Conservation (phyloP, 2,113 vertebrate genomes). For the Alexandromys fortis region DNA sequence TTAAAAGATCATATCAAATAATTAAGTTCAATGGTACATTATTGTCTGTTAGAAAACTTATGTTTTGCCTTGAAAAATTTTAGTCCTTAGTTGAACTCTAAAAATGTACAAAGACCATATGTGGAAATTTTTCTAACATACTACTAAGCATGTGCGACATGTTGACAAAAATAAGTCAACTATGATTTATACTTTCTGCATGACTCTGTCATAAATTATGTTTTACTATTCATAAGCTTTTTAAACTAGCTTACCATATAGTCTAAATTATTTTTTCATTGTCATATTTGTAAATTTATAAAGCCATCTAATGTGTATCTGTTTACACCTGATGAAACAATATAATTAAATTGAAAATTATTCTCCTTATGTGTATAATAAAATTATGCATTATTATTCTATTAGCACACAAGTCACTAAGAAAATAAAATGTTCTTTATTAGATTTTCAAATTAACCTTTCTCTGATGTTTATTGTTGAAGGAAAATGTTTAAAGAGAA, state of each 20-base stretch:
- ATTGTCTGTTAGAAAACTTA: conserved; percentile 33
- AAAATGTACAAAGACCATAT: not conserved
- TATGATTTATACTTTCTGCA: conserved; percentile 35
- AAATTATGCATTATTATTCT: conserved; percentile 70
- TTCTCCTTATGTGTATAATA: conserved; percentile 31
- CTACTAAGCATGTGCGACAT: not conserved
- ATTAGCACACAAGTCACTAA: conserved; percentile 53
- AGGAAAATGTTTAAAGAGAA: conserved; percentile 18
- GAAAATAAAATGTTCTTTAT: conserved; percentile 57
- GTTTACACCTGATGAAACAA: conserved; percentile 65
- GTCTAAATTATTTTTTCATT: conserved; percentile 46
- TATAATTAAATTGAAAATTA: conserved; percentile 67
- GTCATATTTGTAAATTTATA: conserved; percentile 14
- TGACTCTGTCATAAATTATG: conserved; percentile 45
- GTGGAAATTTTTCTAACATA: not conserved
- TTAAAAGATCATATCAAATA: not conserved
- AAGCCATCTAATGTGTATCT: conserved; percentile 18
- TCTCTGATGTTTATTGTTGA: conserved; percentile 16
- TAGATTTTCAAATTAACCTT: conserved; percentile 72
- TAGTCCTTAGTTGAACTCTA: not conserved
- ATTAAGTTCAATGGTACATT: not conserved
- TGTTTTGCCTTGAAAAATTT: conserved; percentile 36
- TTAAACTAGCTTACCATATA: conserved; percentile 45
- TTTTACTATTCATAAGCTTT: conserved; percentile 40
- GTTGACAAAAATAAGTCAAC: conserved; percentile 4